Evolutionary conservation across 2,888 invertebrate species (phyloP).

Genomic region (Rotaria socialis): DNA sequence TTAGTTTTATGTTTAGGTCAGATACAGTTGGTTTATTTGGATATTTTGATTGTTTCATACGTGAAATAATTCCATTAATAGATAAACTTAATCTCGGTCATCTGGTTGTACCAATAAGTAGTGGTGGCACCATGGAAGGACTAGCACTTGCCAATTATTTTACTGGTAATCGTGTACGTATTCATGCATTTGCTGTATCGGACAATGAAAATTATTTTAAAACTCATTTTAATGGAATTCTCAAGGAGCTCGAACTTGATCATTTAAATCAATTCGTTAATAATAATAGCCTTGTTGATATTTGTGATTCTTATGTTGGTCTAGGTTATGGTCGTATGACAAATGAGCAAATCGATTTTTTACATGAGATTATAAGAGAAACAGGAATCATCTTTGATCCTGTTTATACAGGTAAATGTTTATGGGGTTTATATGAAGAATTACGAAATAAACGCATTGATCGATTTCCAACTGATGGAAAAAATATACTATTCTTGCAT

Average conservation of each 20-base stretch:
- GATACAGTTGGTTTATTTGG: conserved; percentile 54
- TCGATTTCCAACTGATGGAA: neutral
- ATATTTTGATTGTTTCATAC: conserved; percentile 53
- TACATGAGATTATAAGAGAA: conserved; percentile 49
- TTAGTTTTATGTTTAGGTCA: conserved; percentile 48
- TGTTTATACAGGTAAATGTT: conserved; percentile 54
- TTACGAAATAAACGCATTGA: neutral
- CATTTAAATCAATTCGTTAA: conserved; percentile 43
- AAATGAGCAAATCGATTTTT: conserved; percentile 53
- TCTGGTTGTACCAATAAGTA: conserved; percentile 54
- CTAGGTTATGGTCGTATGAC: conserved; percentile 53
- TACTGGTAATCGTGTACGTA: conserved; percentile 48
- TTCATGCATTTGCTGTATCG: conserved; percentile 53
- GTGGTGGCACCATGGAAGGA: conserved; percentile 55
- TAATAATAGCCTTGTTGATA: conserved; percentile 51
- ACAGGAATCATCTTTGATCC: conserved; percentile 55
- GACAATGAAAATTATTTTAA: conserved; percentile 52
- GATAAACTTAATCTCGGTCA: conserved; percentile 51
- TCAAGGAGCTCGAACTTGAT: conserved; percentile 50
- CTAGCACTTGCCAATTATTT: conserved; percentile 54
- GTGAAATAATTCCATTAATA: conserved; percentile 51
- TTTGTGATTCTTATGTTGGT: conserved; percentile 54
- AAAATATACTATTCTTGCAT: conserved; percentile 41
- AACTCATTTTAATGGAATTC: conserved; percentile 50
- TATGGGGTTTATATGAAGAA: conserved; percentile 49